These are phyloP conservation scores for Oreortyx pictus DNA, from an alignment of 2,797 vertebrate species.

Conservation along the genomic window DNA sequence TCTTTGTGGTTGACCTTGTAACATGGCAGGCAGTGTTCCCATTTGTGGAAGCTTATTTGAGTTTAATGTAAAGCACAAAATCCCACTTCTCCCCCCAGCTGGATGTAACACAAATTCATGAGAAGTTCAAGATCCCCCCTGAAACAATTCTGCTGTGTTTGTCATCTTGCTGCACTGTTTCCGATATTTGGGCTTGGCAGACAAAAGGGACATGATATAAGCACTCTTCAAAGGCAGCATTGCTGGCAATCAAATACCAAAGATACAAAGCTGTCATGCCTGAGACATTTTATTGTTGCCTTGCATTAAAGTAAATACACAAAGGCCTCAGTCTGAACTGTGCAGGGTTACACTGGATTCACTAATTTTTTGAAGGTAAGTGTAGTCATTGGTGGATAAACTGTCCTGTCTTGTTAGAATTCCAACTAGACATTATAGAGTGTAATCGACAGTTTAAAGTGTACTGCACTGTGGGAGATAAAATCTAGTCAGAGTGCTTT, in stretches of 20 bases:
- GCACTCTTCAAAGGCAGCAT: not conserved
- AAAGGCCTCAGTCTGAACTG: not conserved
- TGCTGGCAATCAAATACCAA: not conserved
- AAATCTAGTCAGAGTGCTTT: not conserved
- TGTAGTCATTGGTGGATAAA: not conserved
- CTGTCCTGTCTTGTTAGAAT: not conserved
- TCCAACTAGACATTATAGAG: not conserved
- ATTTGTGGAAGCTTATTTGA: not conserved
- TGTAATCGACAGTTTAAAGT: not conserved
- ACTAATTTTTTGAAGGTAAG: not conserved
- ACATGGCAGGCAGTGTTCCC: not conserved
- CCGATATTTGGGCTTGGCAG: not conserved
- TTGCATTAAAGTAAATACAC: not conserved
- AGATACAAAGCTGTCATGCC: not conserved
- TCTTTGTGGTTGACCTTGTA: conserved; percentile 46
- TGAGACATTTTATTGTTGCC: not conserved
- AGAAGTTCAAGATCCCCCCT: not conserved
- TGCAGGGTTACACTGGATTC: not conserved
- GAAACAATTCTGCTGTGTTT: not conserved
- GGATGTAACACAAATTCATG: not conserved
- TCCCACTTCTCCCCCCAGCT: not conserved
- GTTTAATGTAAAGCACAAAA: not conserved
- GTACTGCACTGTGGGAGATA: not conserved
- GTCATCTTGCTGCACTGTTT: not conserved
- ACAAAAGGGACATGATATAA: not conserved